Percentiles rank a stretch among this genome's conserved stretches.
Evolutionary conservation across 64 coral and sea anemone genomes (phyloP).

Genomic region (Hydrozoanthus tunicans): DNA sequence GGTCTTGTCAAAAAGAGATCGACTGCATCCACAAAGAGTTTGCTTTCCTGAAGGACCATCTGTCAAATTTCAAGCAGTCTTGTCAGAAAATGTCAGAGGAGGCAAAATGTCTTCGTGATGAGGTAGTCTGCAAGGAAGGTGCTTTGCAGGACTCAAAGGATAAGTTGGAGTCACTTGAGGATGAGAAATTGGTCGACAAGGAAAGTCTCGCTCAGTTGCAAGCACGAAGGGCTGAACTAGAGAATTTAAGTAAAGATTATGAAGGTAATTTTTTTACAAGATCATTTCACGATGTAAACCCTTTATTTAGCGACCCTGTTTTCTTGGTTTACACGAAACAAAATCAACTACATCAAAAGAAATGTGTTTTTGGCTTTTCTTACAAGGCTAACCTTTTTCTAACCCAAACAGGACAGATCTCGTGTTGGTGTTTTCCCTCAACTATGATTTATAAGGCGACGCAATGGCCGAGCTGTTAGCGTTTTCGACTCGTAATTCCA

Average conservation of each 20-base stretch:
- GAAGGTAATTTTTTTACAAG: conserved; percentile 34
- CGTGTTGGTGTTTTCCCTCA: too few relatives aligned
- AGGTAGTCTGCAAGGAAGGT: conserved; percentile 61
- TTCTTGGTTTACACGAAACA: too few relatives aligned
- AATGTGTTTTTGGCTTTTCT: too few relatives aligned
- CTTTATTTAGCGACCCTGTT: too few relatives aligned
- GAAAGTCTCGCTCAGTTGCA: conserved; percentile 69
- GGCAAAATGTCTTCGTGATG: conserved; percentile 63
- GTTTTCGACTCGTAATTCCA: too few relatives aligned
- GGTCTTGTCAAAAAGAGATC: conserved; percentile 74
- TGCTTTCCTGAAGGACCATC: conserved; percentile 66
- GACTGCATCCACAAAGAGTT: conserved; percentile 89
- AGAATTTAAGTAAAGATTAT: conserved; percentile 74
- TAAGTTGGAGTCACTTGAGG: conserved; percentile 54
- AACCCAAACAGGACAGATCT: too few relatives aligned
- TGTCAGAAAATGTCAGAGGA: conserved; percentile 71
- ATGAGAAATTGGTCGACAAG: conserved; percentile 60
- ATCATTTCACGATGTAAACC: too few relatives aligned
- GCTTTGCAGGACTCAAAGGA: conserved; percentile 59
- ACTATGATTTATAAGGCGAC: too few relatives aligned
- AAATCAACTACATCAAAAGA: too few relatives aligned
- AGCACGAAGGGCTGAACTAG: conserved; percentile 58
- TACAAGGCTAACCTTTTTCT: too few relatives aligned
- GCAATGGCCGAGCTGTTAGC: too few relatives aligned
- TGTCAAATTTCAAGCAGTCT: conserved; percentile 63